Base-by-base conservation (phyloP, 1,140 invertebrate species). In the Hylyphantes graminicola region DNA sequence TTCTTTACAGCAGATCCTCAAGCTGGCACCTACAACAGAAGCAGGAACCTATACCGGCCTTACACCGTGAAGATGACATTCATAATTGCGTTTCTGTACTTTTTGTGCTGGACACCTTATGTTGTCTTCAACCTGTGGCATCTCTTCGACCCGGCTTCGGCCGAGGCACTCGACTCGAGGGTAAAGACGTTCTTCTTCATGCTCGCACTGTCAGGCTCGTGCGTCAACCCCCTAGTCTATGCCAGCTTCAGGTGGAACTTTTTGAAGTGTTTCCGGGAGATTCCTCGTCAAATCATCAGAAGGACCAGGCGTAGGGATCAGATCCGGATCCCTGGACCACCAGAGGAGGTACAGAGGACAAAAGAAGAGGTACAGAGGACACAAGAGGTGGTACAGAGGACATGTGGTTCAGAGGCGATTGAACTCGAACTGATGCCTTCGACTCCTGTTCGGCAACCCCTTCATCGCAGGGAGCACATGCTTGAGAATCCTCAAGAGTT, bases 21-120 rank as follows among this genome's bases (percentile, higher is more conserved):
- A 13, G 10, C 11, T 1, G 17, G 50, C 17, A 48, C n/a, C 10
- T 17, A 48, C 15, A 50, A 21, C 0, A 15, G 11, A 17, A 21
- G 2, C 12, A 15, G 15, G 4, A 61, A 50, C 87, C 76, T 89
- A 88, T 8, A 87, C 0, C 57, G 82, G 48, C 55, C 65, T 11
- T 90, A 94, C 85, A 96, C 95, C 0, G 90, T 96, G 4, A 91
- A 93, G 72, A 95, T 96, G 94, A 96, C 95, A 0, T 91, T 96
- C 35, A 93, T 94, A 13, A 96, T 97, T 53, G 94, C 95, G 0
- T 90, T 92, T 2, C 93, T 93, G 0, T 96, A 95, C 87, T 92
- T 95, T 63, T 92, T 93, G 88, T 96, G 94, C 88, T 96, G 94
- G 94, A 94, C 94, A 13, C 95, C 95, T 0, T 94, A 95, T 86